A percentile compares a stretch with the other conserved stretches of the same genome.
Evolutionary conservation across 35 echinoderm and acorn worm genomes (phyloP).

Genomic region (Diadema setosum): DNA sequence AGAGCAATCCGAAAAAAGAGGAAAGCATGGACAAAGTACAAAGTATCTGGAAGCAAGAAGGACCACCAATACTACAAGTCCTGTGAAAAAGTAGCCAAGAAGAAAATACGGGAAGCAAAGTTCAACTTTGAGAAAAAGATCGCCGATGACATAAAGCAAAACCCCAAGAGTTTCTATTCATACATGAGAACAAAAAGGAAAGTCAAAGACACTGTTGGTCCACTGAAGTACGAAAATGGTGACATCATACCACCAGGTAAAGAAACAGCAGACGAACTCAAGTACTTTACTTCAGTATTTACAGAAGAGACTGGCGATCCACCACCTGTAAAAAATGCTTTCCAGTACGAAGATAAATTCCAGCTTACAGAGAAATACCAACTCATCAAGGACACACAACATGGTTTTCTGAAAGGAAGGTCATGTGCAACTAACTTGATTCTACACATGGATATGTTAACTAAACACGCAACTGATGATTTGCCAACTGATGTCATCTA

Average conservation of each 20-base stretch:
- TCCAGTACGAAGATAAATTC: neutral
- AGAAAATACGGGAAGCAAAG: neutral
- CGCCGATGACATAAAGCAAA: neutral
- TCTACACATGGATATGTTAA: neutral
- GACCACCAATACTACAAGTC: neutral
- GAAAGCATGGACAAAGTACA: too few relatives aligned
- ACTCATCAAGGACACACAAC: neutral
- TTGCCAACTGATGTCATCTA: neutral
- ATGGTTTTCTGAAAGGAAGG: constrained; percentile 23
- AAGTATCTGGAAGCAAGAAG: too few relatives aligned
- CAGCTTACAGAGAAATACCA: neutral
- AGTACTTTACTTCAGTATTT: neutral
- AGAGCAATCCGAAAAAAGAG: neutral
- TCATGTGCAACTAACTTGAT: constrained; percentile 31
- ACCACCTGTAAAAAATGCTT: neutral
- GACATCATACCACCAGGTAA: neutral
- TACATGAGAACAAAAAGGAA: neutral
- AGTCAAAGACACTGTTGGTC: neutral
- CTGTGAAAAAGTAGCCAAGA: neutral
- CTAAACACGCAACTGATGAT: neutral
- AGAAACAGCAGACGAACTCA: neutral
- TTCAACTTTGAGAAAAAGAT: neutral
- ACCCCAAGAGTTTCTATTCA: neutral
- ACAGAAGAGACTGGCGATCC: neutral
- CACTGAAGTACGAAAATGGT: neutral